Evolutionary conservation across 2,888 invertebrate species (phyloP), one percentile per base, ranked within the genome.

Genomic region (Aleiodes alternator): DNA sequence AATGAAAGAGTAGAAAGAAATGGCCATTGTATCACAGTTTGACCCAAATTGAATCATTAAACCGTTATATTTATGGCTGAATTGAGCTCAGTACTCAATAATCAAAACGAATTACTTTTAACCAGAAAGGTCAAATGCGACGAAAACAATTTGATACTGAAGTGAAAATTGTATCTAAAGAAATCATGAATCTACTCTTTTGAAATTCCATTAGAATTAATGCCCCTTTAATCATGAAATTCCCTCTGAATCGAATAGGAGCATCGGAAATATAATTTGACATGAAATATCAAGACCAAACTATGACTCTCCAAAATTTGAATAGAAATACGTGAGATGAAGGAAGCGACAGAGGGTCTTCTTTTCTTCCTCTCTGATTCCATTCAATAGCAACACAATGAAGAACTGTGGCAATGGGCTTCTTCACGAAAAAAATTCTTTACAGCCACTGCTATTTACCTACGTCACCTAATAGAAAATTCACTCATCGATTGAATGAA

Each of bases 341-440:
- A 43, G 43, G 56, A 55, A 57, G 29, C 16, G 71, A 23, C 23
- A 38, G 12, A 71, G 11, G 38, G 43, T 71, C 29, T 59, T 23
- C 23, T 23, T 57, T 48, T 50, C 50, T 71, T 23, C 31, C 43
- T 56, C 34, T 34, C 34, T 31, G 48, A 50, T 61, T 64, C 64
- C 34, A 64, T 72, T 72, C 51, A 72, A 64, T 64, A 12, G 53
- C 34, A 61, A 34, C 72, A 72, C 64, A 72, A 72, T 61, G 38
- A 64, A 53, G 53, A 64, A 72, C 72, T 61, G 43, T 61, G 53
- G 64, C 61, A 53, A 72, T 72, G 61, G 51, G 34, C 61, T 64
- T 38, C 53, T 34, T 53, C 48, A 31, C 53, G 64, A 48, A 61
- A 34, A 48, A 61, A 16, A 64, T 23, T 34, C 43, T 34, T 14